Conservation (phyloP, 2,113 vertebrate genomes). For the Salvelinus alpinus region DNA sequence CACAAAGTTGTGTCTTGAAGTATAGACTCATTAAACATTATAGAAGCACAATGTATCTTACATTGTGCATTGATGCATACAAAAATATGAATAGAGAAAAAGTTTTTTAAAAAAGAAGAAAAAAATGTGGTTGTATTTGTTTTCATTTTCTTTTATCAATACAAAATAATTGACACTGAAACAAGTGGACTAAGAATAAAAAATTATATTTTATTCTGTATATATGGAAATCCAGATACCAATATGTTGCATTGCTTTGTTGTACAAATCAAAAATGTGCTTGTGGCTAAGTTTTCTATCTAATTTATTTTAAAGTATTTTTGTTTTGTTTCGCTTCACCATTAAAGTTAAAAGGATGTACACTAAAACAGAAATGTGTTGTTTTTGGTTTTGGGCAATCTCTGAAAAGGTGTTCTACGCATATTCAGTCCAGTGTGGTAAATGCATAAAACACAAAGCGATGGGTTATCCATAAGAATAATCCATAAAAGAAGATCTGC, state of each 20-base stretch:
- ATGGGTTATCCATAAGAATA: too few species aligned
- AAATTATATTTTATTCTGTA: slow-evolving; percentile 77
- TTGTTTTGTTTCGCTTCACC: slow-evolving; percentile 77
- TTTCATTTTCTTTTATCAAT: slow-evolving; percentile 57
- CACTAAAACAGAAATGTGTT: slow-evolving; percentile 45
- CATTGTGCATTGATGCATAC: slow-evolving; percentile 23
- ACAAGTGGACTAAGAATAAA: slow-evolving; percentile 73
- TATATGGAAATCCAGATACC: slow-evolving; percentile 68
- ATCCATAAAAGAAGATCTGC: too few species aligned
- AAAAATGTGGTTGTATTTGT: slow-evolving; percentile 54
- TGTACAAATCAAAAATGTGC: slow-evolving; percentile 83
- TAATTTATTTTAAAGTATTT: slow-evolving; percentile 91
- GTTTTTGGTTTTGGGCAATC: too few species aligned
- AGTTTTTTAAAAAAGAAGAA: slow-evolving; percentile 8
- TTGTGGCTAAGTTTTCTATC: slow-evolving; percentile 79
- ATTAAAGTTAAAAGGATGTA: slow-evolving; percentile 85
- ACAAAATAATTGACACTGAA: slow-evolving; percentile 71
- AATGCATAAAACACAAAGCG: too few species aligned
- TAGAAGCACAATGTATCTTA: not conserved
- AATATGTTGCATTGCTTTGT: slow-evolving; percentile 75
- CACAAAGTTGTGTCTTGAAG: not conserved
- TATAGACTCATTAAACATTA: not conserved
- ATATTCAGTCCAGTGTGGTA: too few species aligned
- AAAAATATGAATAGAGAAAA: slow-evolving; percentile 38
- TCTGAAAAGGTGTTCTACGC: too few species aligned